Conservation (phyloP, 2,888 invertebrate genomes). For the Frankliniella intonsa region DNA sequence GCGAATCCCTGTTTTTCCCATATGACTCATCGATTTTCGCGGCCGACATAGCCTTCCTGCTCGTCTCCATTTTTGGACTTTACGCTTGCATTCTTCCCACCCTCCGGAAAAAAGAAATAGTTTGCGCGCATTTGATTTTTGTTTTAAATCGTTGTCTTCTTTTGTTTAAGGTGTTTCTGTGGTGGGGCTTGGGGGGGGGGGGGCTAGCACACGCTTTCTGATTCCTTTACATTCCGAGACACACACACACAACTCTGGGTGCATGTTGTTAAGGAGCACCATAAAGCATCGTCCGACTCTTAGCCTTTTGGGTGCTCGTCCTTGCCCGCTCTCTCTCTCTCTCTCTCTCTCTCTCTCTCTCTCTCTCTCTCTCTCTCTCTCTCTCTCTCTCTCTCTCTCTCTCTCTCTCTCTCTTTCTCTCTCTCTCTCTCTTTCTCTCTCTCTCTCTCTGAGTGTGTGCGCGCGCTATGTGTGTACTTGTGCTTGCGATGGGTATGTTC, state of each 20-base stretch:
- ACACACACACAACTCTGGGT: neutral
- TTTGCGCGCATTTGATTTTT: too few species aligned
- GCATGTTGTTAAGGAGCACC: neutral
- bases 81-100: too few species aligned
- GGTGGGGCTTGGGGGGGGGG: neutral
- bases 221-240: neutral
- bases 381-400: conserved; percentile 33
- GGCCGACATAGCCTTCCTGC: too few species aligned
- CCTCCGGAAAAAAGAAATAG: too few species aligned
- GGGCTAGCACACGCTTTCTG: neutral
- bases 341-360: conserved; percentile 29
- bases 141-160: too few species aligned
- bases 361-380: conserved; percentile 34
- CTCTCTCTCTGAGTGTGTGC: conserved; percentile 34
- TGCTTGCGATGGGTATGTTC: too few species aligned
- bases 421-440: conserved; percentile 30
- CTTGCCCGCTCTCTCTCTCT: conserved; percentile 34
- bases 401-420: conserved; percentile 28
- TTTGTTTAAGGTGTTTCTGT: too few species aligned
- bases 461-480: too few species aligned
- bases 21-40: too few species aligned
- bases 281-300: neutral
- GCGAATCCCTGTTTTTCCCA: too few species aligned
- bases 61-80: too few species aligned
- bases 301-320: conserved; percentile 30